Conservation (phyloP, 2,113 vertebrate genomes). For the Athene cunicularia region DNA sequence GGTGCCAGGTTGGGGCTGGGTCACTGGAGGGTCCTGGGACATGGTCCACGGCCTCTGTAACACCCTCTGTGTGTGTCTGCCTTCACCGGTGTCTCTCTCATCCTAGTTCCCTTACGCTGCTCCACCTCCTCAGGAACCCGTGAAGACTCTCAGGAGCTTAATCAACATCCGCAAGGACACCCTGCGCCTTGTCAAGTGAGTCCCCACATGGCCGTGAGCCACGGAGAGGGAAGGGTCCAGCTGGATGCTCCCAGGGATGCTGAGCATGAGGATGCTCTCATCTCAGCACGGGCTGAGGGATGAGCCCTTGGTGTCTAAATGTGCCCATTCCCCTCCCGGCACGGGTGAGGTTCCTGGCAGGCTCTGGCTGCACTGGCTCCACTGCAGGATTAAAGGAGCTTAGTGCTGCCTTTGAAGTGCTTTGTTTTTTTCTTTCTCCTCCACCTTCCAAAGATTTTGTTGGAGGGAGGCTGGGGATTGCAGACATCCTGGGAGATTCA, state of each 20-base stretch:
- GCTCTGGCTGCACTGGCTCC: background rate
- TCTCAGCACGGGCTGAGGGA: accelerated
- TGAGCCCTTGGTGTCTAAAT: background rate
- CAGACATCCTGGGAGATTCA: accelerated
- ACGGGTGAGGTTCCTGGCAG: background rate
- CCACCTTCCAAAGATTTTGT: background rate
- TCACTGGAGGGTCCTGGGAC: background rate
- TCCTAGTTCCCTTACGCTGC: slow-evolving; percentile 95
- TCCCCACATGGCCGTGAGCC: accelerated
- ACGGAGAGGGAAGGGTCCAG: accelerated
- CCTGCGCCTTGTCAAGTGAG: slow-evolving; percentile 90
- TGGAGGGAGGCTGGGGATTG: background rate
- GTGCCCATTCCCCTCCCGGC: background rate
- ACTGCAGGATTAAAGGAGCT: background rate
- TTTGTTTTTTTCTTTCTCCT: slow-evolving; percentile 7
- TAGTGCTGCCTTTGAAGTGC: slow-evolving; percentile 50
- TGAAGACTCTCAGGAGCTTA: slow-evolving; percentile 95
- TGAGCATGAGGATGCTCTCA: background rate
- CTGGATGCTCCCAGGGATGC: background rate
- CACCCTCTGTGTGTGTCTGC: background rate
- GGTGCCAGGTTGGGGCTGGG: background rate
- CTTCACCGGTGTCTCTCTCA: slow-evolving; percentile 34
- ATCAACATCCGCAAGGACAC: slow-evolving; percentile 99
- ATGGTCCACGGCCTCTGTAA: background rate
- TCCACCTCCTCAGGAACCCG: slow-evolving; percentile 95